These are phyloP conservation scores for Neoitamus cyanurus DNA, from an alignment of 2,888 invertebrate genomes.

Conservation along the genomic window DNA sequence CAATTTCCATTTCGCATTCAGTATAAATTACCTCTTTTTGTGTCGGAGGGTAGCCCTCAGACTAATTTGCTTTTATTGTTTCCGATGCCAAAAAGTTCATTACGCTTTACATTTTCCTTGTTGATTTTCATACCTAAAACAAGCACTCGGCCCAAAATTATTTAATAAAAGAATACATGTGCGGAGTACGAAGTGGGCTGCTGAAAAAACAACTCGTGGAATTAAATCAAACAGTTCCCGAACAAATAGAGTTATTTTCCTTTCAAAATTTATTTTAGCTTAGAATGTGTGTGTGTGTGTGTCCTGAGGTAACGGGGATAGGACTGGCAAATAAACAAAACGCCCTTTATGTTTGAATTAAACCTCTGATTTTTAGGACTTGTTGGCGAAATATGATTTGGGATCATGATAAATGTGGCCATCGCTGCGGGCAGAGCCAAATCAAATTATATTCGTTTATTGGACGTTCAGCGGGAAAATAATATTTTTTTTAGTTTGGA, in stretches of 20 bases:
- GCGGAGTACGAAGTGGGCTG: neutral
- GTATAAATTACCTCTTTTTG: neutral
- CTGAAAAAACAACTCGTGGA: neutral
- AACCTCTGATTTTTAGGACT: neutral
- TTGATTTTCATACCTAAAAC: slow-evolving; percentile 5
- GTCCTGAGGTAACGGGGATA: neutral
- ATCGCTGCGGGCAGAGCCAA: neutral
- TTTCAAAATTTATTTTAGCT: neutral
- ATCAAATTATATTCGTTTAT: neutral
- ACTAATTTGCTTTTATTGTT: neutral
- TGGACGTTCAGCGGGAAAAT: neutral
- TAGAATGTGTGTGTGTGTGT: neutral
- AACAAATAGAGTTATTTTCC: neutral
- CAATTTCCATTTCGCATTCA: neutral
- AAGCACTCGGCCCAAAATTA: neutral
- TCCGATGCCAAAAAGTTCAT: neutral
- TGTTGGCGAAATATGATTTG: neutral
- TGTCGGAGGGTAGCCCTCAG: neutral
- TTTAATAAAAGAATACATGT: neutral
- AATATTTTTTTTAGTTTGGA: neutral
- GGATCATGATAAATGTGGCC: neutral
- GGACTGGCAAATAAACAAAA: neutral
- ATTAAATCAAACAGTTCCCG: slow-evolving; percentile 1
- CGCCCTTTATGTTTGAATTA: neutral
- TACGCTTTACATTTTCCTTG: neutral